Conservation (phyloP, 2,113 vertebrate genomes). For the Vireo altiloquus region DNA sequence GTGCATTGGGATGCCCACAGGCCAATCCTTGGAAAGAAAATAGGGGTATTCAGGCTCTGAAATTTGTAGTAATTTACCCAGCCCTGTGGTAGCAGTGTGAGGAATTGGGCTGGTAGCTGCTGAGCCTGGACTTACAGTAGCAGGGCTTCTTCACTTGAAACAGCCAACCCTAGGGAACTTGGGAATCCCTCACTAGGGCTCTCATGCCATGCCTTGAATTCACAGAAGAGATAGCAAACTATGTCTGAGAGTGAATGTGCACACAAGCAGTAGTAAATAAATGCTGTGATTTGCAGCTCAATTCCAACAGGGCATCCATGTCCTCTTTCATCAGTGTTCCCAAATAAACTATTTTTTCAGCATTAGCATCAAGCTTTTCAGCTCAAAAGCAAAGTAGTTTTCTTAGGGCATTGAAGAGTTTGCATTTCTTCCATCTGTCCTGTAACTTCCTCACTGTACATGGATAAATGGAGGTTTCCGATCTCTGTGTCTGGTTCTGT, state of each 20-base stretch:
- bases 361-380: background rate
- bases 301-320: background rate
- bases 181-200: background rate
- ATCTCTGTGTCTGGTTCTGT: background rate
- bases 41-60: background rate
- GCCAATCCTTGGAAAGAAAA: background rate
- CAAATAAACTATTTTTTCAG: background rate
- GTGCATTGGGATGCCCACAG: background rate
- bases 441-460: background rate
- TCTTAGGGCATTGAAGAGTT: background rate
- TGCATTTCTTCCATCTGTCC: background rate
- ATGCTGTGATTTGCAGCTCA: background rate
- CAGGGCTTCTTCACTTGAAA: background rate
- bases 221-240: background rate
- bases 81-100: background rate
- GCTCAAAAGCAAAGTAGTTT: background rate
- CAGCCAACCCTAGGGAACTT: accelerated
- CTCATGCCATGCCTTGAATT: background rate
- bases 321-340: background rate
- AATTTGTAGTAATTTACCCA: background rate
- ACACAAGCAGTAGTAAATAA: background rate
- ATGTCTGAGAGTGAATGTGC: background rate
- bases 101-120: background rate
- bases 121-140: background rate
- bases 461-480: background rate